Evolutionary conservation across 2,797 vertebrate species (phyloP).

Genomic region (Echiichthys vipera): DNA sequence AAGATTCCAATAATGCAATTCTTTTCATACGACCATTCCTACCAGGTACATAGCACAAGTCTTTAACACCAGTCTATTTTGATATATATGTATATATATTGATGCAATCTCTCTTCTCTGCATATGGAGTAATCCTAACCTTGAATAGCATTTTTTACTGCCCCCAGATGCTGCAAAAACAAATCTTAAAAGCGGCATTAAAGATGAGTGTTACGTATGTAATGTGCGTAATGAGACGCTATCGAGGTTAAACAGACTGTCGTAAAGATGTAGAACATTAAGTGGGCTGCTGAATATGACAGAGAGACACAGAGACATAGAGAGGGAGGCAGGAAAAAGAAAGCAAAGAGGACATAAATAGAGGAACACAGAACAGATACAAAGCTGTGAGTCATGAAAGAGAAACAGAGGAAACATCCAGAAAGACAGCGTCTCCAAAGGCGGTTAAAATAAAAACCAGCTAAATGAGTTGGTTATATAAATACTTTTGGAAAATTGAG

Average conservation of each 20-base stretch:
- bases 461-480: slow-evolving; percentile 68
- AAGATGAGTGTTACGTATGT: slow-evolving; percentile 38
- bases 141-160: slow-evolving; percentile 5
- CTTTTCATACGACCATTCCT: neutral
- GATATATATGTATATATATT: too few species aligned
- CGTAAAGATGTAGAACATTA: slow-evolving; percentile 26
- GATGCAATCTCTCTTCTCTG: neutral
- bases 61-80: neutral
- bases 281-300: slow-evolving; percentile 38
- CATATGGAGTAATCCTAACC: neutral
- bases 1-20: neutral
- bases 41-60: neutral
- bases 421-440: slow-evolving; percentile 44
- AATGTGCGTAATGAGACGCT: slow-evolving; percentile 40
- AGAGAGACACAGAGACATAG: slow-evolving; percentile 13
- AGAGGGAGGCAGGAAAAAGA: neutral
- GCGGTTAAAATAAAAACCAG: slow-evolving; percentile 59
- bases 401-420: slow-evolving; percentile 46
- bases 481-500: slow-evolving; percentile 59
- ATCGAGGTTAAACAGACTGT: slow-evolving; percentile 43
- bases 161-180: slow-evolving; percentile 27
- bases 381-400: slow-evolving; percentile 62
- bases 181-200: slow-evolving; percentile 26
- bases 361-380: slow-evolving; percentile 43
- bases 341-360: slow-evolving; percentile 46